A percentile compares a stretch with the other conserved stretches of the same genome.
Conservation (phyloP, 2,113 vertebrate genomes). For the Lonchura striata region DNA sequence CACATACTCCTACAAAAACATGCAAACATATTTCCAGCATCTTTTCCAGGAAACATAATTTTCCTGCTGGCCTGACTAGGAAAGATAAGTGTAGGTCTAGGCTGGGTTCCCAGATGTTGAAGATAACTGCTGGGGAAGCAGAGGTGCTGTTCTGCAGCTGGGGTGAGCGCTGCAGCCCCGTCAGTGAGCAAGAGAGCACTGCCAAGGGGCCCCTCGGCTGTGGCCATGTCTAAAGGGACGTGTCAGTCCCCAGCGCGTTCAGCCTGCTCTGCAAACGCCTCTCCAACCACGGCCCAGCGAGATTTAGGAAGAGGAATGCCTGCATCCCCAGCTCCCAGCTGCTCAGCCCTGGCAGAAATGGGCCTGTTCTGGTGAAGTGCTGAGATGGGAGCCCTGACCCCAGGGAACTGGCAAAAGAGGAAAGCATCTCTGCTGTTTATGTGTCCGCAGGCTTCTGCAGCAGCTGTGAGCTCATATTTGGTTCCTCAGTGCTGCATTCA, state of each 20-base stretch:
- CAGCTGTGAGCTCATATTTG: not conserved
- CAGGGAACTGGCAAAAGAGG: fast-evolving
- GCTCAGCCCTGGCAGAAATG: not conserved
- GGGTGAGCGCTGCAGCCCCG: fast-evolving
- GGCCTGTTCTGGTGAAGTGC: not conserved
- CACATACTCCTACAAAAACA: not conserved
- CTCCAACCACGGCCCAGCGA: fast-evolving
- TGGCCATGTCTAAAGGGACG: not conserved
- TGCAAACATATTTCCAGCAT: not conserved
- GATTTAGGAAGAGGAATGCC: not conserved
- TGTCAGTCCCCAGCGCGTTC: not conserved
- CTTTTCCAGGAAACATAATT: not conserved
- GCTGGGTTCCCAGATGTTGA: not conserved
- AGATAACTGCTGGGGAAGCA: not conserved
- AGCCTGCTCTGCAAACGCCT: not conserved
- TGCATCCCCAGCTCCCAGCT: not conserved
- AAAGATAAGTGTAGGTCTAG: not conserved
- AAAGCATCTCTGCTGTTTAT: not conserved
- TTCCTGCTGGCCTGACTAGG: not conserved
- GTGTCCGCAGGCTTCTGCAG: not conserved
- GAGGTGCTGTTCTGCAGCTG: not conserved
- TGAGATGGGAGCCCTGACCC: not conserved
- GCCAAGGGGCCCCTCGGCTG: not conserved
- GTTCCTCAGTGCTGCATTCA: not conserved
- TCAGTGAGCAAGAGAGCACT: too few species aligned